These are phyloP conservation scores for Turnix velox DNA, from an alignment of 2,113 vertebrate species.

Conservation along the genomic window DNA sequence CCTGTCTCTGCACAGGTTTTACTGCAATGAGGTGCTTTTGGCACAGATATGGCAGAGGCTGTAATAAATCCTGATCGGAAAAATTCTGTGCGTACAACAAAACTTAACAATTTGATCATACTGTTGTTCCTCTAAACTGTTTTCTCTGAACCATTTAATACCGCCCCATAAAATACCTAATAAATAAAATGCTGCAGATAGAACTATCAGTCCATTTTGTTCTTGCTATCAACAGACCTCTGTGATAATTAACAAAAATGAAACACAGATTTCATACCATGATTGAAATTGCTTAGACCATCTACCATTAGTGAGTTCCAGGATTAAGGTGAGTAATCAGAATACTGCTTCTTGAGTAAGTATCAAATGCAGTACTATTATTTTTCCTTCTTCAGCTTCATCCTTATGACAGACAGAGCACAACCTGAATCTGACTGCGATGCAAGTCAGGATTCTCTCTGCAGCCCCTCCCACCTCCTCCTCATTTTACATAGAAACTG, in stretches of 20 bases:
- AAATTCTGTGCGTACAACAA: neutral
- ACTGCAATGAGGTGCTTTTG: neutral
- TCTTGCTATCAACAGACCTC: neutral
- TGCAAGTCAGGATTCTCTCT: neutral
- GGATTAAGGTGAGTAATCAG: neutral
- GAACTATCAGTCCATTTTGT: neutral
- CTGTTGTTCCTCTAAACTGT: neutral
- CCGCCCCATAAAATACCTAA: neutral
- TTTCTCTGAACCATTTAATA: slow-evolving; percentile 29
- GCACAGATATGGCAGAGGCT: neutral
- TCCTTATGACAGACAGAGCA: neutral
- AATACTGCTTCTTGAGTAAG: neutral
- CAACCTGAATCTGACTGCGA: neutral
- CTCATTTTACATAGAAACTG: neutral
- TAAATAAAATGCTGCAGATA: neutral
- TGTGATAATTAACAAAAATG: neutral
- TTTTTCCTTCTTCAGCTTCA: neutral
- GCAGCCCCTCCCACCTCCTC: neutral
- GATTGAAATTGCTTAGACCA: neutral
- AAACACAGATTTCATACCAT: neutral
- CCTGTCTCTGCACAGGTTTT: neutral
- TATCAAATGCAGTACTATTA: neutral
- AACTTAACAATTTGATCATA: neutral
- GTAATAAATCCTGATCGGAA: neutral
- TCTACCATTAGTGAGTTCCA: neutral